Base-by-base conservation (phyloP, 2,888 invertebrate genomes). In the Xestia rhomboidea region DNA sequence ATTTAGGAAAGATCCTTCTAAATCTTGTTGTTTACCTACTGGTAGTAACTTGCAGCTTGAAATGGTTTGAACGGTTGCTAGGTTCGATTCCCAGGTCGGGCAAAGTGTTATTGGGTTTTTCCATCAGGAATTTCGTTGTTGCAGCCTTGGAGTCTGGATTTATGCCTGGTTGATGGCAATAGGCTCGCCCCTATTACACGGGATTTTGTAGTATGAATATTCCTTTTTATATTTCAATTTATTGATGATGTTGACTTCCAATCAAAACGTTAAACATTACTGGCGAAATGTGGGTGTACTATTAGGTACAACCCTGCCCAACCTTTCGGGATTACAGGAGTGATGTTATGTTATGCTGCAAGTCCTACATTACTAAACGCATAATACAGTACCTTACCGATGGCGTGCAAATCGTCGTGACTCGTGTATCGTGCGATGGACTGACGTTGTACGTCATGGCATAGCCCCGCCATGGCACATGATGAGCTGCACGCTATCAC, bases 401-500 rank as follows among this genome's bases (percentile, higher is more conserved):
- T 78, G 8, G 64, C 81, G 54, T 78, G 46, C 54, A 64, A 63
- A 64, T 73, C n/a, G 46, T 24, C 54, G 62, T 76, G 67, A 64
- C 63, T 41, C 34, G 15, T 76, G 67, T 68, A 68, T 41, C 34
- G 15, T 54, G 15, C 54, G 30, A 63, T 46, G 46, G 41, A 27
- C 44, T 30, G n/a, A 38, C 30, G n/a, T 15, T 54, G 38, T 51
- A 41, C n/a, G 49, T 68, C 38, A 46, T 76, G 64, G 54, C 30
- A 38, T 34, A 30, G 44, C 27, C 21, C n/a, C 13, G 46, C 62
- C 44, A 74, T 74, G 27, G 66, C 18, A 46, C 24, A 46, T 63
- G 54, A 68, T 79, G 54, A 34, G 67, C 62, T 46, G 62, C 54
- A 68, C 67, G 82, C 82, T 63, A 79, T 68, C 54, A 34, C 62